Evolutionary conservation across 2,113 vertebrate genomes (phyloP), one percentile per base, ranked within the genome.

Genomic region (Australoheros scitulus): DNA sequence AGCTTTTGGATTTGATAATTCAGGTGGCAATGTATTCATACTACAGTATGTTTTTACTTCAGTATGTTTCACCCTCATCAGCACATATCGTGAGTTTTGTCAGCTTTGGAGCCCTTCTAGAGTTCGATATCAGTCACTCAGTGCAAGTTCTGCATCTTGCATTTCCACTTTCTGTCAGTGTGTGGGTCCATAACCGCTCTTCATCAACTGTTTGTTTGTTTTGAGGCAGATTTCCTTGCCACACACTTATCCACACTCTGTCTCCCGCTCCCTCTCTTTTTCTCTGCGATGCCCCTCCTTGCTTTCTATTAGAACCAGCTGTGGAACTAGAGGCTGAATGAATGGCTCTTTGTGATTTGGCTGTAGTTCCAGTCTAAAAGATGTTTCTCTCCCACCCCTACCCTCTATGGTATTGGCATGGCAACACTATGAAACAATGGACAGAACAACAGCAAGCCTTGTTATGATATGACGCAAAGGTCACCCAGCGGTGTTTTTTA

Each of bases 281-380:
- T 87, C 79, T 88, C 77, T 61, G 52, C 56, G 79, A 85, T 88
- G 90, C 94, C 94, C 90, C 91, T 93, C 93, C 93, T 92, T 84
- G 77, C 85, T 90, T 92, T 94, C 87, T 96, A 96, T 96, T 95
- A 94, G 90, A 95, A 95, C 95, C 95, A 96, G 95, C 95, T 96
- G 95, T 95, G 94, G 92, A 92, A 81, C 91, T 82, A 65, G 79
- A 43, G 87, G 70, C 88, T 85, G 92, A 91, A 96, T 96, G 94
- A 96, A 96, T 96, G 94, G 94, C 87, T 95, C 95, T 95, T 96
- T 96, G 95, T 96, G 90, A 95, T 94, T 93, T 92, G 89, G 91
- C 91, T 80, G 87, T 89, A 79, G 85, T 92, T 94, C 87, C 86
- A 91, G 86, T 91, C 84, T 65, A 86, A 94, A 93, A 92, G 91